Base-by-base conservation (phyloP, 2,888 invertebrate species). In the Campoplex capitator region DNA sequence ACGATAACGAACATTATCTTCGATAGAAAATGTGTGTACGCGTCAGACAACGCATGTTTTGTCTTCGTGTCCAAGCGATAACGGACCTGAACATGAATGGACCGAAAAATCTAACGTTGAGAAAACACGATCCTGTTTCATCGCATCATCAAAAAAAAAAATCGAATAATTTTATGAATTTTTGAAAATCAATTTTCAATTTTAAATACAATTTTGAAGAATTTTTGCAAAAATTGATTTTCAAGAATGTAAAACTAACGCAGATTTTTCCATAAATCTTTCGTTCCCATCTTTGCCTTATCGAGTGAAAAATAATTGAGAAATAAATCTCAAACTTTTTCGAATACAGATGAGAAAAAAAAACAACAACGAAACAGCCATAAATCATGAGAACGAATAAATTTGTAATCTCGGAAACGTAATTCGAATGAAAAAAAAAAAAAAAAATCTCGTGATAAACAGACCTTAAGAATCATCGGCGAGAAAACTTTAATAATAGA, bases 21-120 rank as follows among this genome's bases (percentile, higher is more conserved):
- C 13, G n/a, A 58, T 75, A 42, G 42, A 58, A 75, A 42, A 42
- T 58, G 42, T 23, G 23, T 23, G 23, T 23, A 23, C 32, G 38
- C 35, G 32, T 42, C 56, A 58, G 38, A 75, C 58, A 38, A 58
- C 74, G 38, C 38, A 51, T 18, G 54, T 71, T 48, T 51, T 23
- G 48, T 68, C 58, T 56, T 42, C n/a, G 56, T 54, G 51, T 51
- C 65, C 65, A 73, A 71, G 73, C 71, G 80, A 73, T 73, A 73
- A 80, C 70, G 48, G 62, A 62, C 51, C 23, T 62, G 23, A 65
- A 75, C 42, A 38, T 0, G 13, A 62, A 65, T 48, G 51, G 13
- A 80, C 54, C 23, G 56, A 35, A 74, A 74, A 74, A 16, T 1
- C n/a, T 58, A 13, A 28, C 18, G 65, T 35, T 18, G 23, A 32